Evolutionary conservation across 2,113 vertebrate genomes (phyloP).

Genomic region (Paracanthobrama guichenoti): DNA sequence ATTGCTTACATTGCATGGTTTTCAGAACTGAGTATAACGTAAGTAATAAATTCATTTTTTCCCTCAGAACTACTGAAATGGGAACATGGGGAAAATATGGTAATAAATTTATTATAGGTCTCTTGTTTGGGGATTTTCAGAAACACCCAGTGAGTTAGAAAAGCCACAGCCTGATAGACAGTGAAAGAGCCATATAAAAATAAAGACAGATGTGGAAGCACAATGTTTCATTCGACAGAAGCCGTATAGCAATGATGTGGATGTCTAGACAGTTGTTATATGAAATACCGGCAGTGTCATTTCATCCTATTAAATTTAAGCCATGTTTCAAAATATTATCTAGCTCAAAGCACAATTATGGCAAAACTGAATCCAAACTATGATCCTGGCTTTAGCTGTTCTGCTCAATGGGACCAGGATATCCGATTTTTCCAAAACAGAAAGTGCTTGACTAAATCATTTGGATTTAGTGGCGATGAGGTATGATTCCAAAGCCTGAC

Average conservation of each 20-base stretch:
- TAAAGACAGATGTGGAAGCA: slow-evolving; percentile 72
- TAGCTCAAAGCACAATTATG: slow-evolving; percentile 42
- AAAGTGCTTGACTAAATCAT: background rate
- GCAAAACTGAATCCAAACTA: slow-evolving; percentile 40
- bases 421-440: slow-evolving; percentile 12
- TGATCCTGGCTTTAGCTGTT: slow-evolving; percentile 11
- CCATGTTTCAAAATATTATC: slow-evolving; percentile 43
- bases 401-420: slow-evolving; percentile 5
- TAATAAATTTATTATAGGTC: slow-evolving; percentile 65
- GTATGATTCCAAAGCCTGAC: background rate
- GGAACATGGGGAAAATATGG: slow-evolving; percentile 60
- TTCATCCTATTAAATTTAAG: slow-evolving; percentile 60
- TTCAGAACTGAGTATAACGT: background rate
- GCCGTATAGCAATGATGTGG: slow-evolving; percentile 56
- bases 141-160: slow-evolving; percentile 65
- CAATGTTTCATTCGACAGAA: slow-evolving; percentile 66
- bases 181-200: slow-evolving; percentile 68
- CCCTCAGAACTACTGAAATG: slow-evolving; percentile 55
- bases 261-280: slow-evolving; percentile 65
- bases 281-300: slow-evolving; percentile 58
- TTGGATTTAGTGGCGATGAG: background rate
- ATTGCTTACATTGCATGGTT: slow-evolving; percentile 37
- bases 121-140: slow-evolving; percentile 62
- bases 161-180: slow-evolving; percentile 68
- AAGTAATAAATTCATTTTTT: slow-evolving; percentile 55